Evolutionary conservation across 35 echinoderm and acorn worm genomes (phyloP).

Genomic region (Ophiothrix spiculata): DNA sequence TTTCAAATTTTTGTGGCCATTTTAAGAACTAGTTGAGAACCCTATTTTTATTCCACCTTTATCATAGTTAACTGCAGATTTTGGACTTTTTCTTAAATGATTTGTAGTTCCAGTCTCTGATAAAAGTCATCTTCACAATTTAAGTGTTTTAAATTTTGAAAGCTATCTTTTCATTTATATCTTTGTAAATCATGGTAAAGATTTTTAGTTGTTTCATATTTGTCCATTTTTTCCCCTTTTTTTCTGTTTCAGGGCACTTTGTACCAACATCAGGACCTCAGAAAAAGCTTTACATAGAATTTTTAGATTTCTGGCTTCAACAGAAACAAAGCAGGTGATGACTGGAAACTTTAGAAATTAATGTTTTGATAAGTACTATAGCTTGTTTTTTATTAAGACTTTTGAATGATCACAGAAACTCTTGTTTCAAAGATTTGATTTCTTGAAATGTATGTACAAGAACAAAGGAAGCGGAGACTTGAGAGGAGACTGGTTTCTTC

Average conservation of each 20-base stretch:
- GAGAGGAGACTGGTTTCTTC: no score
- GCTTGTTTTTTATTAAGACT: no score
- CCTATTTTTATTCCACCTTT: no score
- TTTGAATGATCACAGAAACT: no score
- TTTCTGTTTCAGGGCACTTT: slow-evolving; percentile 76
- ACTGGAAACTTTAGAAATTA: no score
- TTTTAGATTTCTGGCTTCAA: slow-evolving; percentile 28
- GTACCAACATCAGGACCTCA: slow-evolving; percentile 77
- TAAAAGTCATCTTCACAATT: neutral
- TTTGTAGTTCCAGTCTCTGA: neutral
- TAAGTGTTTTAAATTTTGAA: neutral
- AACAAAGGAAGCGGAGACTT: no score
- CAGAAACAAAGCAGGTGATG: neutral
- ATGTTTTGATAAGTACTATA: no score
- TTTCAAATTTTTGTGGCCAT: no score
- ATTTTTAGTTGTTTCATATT: neutral
- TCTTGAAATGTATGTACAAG: no score
- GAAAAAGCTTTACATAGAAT: slow-evolving; percentile 67
- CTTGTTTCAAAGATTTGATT: no score
- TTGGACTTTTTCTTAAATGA: neutral
- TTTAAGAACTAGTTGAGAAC: no score
- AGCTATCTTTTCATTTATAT: neutral
- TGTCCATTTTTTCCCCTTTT: neutral
- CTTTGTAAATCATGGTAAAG: neutral
- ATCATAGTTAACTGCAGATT: neutral